phyloP scores from a whole-genome alignment of 2,113 vertebrate species.

The Sylvietta virens region DNA sequence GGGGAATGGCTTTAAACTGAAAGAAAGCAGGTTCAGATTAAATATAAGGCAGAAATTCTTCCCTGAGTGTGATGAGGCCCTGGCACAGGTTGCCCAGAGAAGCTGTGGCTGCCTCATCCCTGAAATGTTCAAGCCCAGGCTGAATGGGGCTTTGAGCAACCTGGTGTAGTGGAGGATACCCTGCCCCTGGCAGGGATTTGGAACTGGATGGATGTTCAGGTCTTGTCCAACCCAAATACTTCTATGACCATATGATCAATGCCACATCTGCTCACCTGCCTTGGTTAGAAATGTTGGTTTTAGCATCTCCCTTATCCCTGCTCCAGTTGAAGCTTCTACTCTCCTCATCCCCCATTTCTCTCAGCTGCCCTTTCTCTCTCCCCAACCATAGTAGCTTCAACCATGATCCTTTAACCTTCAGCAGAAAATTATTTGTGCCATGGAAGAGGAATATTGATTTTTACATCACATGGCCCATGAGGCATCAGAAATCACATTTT shows the following conservation, averaged over 20 bases:
- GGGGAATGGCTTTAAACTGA: not conserved
- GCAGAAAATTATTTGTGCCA: not conserved
- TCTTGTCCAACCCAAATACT: not conserved
- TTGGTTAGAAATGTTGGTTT: not conserved
- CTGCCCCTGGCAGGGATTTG: not conserved
- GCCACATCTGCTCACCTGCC: not conserved
- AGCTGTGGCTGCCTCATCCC: not conserved
- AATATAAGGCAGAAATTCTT: not conserved
- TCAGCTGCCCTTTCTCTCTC: not conserved
- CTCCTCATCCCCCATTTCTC: not conserved
- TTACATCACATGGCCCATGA: not conserved
- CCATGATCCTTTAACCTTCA: not conserved
- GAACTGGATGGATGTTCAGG: not conserved
- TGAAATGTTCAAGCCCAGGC: not conserved
- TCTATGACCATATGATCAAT: accelerated
- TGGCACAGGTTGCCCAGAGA: not conserved
- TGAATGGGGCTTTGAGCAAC: not conserved
- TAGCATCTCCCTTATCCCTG: not conserved
- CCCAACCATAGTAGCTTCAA: not conserved
- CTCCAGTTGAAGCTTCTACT: not conserved
- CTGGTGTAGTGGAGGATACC: not conserved
- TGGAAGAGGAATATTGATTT: constrained; percentile 25
- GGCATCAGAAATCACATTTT: not conserved
- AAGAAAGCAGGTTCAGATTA: not conserved
- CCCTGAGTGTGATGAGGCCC: not conserved